Conservation (phyloP, 2,113 vertebrate species). For the Oryzias curvinotus region DNA sequence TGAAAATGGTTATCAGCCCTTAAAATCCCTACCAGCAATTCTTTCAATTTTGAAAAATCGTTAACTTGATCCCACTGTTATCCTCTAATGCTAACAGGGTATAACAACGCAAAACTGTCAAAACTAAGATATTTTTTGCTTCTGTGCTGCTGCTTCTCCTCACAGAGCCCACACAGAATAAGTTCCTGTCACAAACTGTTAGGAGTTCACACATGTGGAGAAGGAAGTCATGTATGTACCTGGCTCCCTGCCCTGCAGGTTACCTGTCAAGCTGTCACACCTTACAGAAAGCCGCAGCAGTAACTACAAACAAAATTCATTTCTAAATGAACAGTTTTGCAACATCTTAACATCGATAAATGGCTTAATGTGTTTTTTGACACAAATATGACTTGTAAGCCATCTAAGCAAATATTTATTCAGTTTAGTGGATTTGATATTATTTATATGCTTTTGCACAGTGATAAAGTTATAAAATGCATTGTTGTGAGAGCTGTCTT, state of each 20-base stretch:
- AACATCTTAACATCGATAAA: too few species aligned
- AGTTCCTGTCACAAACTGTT: constrained; percentile 56
- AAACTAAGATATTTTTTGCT: background rate
- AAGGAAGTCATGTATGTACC: constrained; percentile 52
- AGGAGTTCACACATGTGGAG: constrained; percentile 44
- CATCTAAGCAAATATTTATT: too few species aligned
- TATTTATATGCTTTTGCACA: too few species aligned
- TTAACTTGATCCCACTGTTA: constrained; percentile 12
- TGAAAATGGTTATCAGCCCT: constrained; percentile 41
- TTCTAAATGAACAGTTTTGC: too few species aligned
- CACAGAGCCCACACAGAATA: background rate
- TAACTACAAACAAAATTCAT: background rate
- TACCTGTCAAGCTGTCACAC: constrained; percentile 60
- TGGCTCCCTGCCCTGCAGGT: constrained; percentile 56
- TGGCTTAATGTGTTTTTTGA: too few species aligned
- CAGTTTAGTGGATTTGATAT: too few species aligned
- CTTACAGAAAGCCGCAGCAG: constrained; percentile 32
- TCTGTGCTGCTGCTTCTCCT: background rate
- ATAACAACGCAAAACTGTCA: background rate
- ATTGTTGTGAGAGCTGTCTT: too few species aligned
- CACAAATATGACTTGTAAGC: too few species aligned
- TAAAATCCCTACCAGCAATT: constrained; percentile 27
- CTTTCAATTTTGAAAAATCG: constrained; percentile 16
- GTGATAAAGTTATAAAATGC: too few species aligned
- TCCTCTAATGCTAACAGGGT: background rate